Base-by-base conservation (phyloP, 2,797 vertebrate species). In the Notoglanidium macrostoma region DNA sequence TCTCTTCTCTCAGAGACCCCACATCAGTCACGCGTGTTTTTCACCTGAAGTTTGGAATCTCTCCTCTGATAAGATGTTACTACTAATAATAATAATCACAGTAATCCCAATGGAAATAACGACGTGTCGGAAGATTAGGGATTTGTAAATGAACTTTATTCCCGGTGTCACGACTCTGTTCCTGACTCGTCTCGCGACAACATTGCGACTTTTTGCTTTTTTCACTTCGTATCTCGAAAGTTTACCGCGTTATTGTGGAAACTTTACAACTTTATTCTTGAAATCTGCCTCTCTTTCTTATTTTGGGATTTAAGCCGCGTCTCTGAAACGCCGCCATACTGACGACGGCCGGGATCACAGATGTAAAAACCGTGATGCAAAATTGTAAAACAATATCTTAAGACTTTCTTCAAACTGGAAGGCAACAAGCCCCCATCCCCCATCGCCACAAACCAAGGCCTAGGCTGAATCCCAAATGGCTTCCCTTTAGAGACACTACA, bases 401-500 rank as follows among this genome's bases (percentile, higher is more conserved):
- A 15, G 35, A n/a, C 57, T 65, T 65, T 63, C 79, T 82, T 82
- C 29, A 74, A 85, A 78, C 80, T 84, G 68, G 61, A 68, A 61
- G 77, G 49, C 77, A 87, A 55, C 85, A 83, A 72, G 29, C 11
- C 88, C 91, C 91, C 90, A 86, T 87, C 85, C 90, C 90, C 89
- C 86, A 87, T 32, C 70, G 14, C 26, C 67, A 88, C 81, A 88
- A 90, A 80, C 70, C 84, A 85, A 68, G 88, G 89, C 88, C 88
- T 77, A 63, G 59, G 21, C 83, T 87, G 54, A 85, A 63, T 85
- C 74, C 46, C 84, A 85, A 67, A 85, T 78, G 74, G 84, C 74
- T 78, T 83, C 59, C 73, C 84, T 35, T 61, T 26, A 9, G 19
- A 63, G 26, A 49, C 57, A 32, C n/a, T 21, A 40, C 3, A 44